Evolutionary conservation across 2,888 invertebrate genomes (phyloP), one percentile per base, ranked within the genome.

Genomic region (Lapara coniferarum): DNA sequence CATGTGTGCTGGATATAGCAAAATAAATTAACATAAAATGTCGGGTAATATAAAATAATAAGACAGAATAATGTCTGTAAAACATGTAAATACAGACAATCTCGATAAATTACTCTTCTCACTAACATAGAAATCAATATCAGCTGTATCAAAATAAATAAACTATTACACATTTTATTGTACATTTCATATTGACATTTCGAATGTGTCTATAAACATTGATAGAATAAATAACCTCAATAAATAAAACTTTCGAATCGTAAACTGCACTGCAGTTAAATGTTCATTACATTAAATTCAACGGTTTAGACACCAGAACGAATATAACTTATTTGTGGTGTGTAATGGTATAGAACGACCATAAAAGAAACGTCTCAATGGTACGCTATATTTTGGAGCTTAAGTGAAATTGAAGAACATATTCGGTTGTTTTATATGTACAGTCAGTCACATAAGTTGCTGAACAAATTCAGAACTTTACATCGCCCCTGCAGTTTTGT

Each of bases 241-340:
- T 66, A 66, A 69, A 69, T 37, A 16, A 37, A 66, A 57, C 69
- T 69, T 69, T 69, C 69, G 19, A 69, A 66, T 69, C 66, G 69
- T 69, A 69, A 69, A 69, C 66, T 57, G 55, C n/a, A 63, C 16
- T 63, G 46, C 46, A 49, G 46, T 63, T 49, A 46, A 63, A 44
- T 44, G 46, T 59, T 59, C 59, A 46, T 25, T 19, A 52, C 66
- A 37, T 53, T 68, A 63, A 68, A 68, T 52, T 53, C 44, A 68
- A 58, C 59, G 44, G 44, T 59, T 68, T 59, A 53, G 30, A 59
- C 59, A 59, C 52, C 53, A 14, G 49, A 63, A 59, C 52, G 59
- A 63, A 59, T 68, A 68, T 55, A 63, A 46, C 44, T 63, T 37
- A 63, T 52, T 68, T 59, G 68, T 63, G 16, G 14, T 68, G 68